A percentile compares a stretch with the other conserved stretches of the same genome.
Evolutionary conservation across 1,140 invertebrate genomes (phyloP).

Genomic region (Drosophila murphyi): DNA sequence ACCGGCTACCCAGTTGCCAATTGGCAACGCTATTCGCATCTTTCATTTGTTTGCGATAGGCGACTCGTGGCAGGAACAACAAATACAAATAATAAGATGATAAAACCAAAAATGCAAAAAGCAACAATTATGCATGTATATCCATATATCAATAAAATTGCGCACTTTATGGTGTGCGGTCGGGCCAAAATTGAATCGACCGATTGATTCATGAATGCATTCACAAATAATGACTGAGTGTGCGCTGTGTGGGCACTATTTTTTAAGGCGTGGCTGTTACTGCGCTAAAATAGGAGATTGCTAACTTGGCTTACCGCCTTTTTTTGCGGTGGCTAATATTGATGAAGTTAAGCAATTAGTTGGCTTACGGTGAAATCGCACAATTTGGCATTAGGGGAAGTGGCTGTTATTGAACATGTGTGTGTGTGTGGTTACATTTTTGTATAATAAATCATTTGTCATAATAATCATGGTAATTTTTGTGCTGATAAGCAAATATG

Average conservation of each 20-base stretch:
- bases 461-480: not conserved
- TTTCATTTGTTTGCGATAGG: conserved; percentile 65
- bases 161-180: conserved; percentile 29
- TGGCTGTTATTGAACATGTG: not conserved
- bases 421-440: conserved; percentile 3
- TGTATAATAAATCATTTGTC: not conserved
- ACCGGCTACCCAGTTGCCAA: conserved; percentile 37
- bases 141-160: conserved; percentile 36
- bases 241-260: not conserved
- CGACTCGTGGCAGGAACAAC: conserved; percentile 50
- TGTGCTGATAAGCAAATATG: not conserved
- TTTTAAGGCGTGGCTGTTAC: conserved; percentile 25
- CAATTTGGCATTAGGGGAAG: conserved; percentile 26
- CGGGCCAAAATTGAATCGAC: conserved; percentile 36
- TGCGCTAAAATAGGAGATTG: conserved; percentile 3
- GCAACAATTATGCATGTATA: conserved; percentile 8
- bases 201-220: conserved; percentile 22
- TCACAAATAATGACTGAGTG: not conserved
- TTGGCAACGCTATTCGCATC: conserved; percentile 15
- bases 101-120: conserved; percentile 15
- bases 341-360: conserved; percentile 40
- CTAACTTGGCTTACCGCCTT: conserved; percentile 1
- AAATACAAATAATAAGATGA: not conserved
- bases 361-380: conserved; percentile 15
- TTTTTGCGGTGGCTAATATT: conserved; percentile 15